These are phyloP conservation scores for Antedon mediterranea DNA, from an alignment of 53 echinoderm and acorn worm species.

Conservation along the genomic window DNA sequence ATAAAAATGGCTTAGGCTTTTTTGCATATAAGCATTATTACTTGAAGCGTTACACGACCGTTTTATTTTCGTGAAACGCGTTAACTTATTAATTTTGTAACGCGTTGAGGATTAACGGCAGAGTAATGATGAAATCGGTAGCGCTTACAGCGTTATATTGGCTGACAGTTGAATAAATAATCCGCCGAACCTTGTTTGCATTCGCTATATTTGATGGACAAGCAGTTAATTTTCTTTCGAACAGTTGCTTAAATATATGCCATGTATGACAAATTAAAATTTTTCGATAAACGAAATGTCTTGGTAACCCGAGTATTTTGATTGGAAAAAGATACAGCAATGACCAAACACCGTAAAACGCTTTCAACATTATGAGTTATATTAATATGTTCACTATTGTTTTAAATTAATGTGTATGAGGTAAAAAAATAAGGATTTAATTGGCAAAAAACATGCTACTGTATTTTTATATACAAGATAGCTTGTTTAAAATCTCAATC, in stretches of 20 bases:
- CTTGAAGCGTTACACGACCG: too few relatives aligned
- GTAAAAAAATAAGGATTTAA: too few relatives aligned
- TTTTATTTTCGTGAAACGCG: background rate
- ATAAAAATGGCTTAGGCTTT: too few relatives aligned
- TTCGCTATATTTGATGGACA: background rate
- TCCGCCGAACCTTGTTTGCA: background rate
- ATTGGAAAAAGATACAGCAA: background rate
- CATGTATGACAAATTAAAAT: conserved; percentile 1
- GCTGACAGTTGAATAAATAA: background rate
- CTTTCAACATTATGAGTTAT: background rate
- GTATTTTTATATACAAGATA: too few relatives aligned
- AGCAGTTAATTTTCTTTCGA: background rate
- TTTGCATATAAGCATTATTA: too few relatives aligned
- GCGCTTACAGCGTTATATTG: background rate
- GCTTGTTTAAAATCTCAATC: too few relatives aligned
- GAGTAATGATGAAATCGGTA: background rate
- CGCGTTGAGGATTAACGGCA: background rate
- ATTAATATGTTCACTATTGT: too few relatives aligned
- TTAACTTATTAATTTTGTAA: background rate
- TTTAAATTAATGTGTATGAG: too few relatives aligned
- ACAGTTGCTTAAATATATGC: conserved; percentile 1
- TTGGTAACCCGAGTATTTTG: background rate
- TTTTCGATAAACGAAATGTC: background rate
- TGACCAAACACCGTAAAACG: background rate
- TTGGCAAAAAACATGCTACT: too few relatives aligned